Percentiles rank a stretch among this genome's conserved stretches.
phyloP scores from a whole-genome alignment of 2,797 vertebrate species.

The Leptatherina wallacei region DNA sequence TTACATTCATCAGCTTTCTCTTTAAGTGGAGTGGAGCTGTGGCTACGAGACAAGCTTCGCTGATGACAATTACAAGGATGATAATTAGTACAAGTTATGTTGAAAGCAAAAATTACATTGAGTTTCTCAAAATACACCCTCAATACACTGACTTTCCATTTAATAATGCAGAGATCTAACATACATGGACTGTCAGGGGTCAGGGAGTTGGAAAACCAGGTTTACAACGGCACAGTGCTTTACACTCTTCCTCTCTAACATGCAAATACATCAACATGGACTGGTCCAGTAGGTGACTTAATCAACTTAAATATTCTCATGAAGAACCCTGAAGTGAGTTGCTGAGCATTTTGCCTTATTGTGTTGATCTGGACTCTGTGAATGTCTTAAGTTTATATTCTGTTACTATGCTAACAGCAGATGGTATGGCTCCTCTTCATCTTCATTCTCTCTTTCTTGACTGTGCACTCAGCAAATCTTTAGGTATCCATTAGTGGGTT shows the following conservation, averaged over 20 bases:
- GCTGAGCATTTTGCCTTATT: background rate
- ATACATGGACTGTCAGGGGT: slow-evolving; percentile 38
- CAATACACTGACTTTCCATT: no score
- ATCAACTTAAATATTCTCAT: background rate
- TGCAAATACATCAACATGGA: slow-evolving; percentile 30
- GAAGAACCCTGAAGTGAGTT: background rate
- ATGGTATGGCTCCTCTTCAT: slow-evolving; percentile 11
- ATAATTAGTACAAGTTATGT: background rate
- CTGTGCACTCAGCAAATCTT: slow-evolving; percentile 75
- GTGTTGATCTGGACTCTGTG: background rate
- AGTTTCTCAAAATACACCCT: background rate
- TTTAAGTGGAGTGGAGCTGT: slow-evolving; percentile 1
- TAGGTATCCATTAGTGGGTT: slow-evolving; percentile 78
- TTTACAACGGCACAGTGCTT: slow-evolving; percentile 56
- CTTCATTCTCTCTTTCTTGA: slow-evolving; percentile 34
- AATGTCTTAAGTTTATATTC: slow-evolving; percentile 14
- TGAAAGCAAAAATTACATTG: no score
- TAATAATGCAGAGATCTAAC: no score
- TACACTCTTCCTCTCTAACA: slow-evolving; percentile 31
- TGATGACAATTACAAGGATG: background rate
- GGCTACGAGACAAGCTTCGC: background rate
- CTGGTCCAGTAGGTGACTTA: background rate
- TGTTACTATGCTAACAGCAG: slow-evolving; percentile 32
- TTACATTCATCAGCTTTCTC: slow-evolving; percentile 28
- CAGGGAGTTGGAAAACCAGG: slow-evolving; percentile 24